Conservation (phyloP, 2,888 invertebrate genomes). For the Incurvaria masculella region DNA sequence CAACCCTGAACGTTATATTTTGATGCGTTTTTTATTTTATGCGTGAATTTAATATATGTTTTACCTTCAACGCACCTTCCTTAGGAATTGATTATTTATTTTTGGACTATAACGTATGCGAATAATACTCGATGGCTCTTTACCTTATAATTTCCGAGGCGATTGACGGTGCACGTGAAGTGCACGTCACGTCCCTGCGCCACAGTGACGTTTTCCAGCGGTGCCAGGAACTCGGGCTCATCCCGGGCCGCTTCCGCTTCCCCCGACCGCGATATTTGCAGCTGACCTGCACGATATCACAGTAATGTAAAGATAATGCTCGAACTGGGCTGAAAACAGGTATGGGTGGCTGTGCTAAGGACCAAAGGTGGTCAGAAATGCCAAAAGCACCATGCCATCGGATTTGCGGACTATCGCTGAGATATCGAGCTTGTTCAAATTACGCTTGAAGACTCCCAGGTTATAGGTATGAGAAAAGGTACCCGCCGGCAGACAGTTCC, state of each 20-base stretch:
- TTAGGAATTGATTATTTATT: not conserved
- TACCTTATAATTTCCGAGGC: slow-evolving; percentile 82
- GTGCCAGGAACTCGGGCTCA: slow-evolving; percentile 79
- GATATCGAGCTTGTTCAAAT: no score
- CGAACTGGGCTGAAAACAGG: no score
- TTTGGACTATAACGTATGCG: not conserved
- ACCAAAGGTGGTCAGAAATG: no score
- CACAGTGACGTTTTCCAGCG: slow-evolving; percentile 80
- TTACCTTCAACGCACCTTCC: slow-evolving; percentile 10
- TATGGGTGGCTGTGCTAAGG: no score
- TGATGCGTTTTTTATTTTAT: not conserved
- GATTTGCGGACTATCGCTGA: no score
- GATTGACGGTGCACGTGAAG: slow-evolving; percentile 88
- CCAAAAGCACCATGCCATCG: no score
- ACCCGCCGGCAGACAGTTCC: no score
- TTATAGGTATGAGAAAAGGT: no score
- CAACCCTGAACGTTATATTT: no score
- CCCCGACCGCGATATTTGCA: slow-evolving; percentile 44
- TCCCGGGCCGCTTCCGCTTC: slow-evolving; percentile 38
- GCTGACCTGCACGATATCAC: slow-evolving; percentile 44
- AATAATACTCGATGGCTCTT: slow-evolving; percentile 17
- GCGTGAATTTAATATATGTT: not conserved
- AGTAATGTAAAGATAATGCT: no score
- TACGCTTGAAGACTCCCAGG: no score
- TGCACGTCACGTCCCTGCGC: slow-evolving; percentile 84